Conservation (phyloP, 2,113 vertebrate species). For the Neolamprologus falcicula region DNA sequence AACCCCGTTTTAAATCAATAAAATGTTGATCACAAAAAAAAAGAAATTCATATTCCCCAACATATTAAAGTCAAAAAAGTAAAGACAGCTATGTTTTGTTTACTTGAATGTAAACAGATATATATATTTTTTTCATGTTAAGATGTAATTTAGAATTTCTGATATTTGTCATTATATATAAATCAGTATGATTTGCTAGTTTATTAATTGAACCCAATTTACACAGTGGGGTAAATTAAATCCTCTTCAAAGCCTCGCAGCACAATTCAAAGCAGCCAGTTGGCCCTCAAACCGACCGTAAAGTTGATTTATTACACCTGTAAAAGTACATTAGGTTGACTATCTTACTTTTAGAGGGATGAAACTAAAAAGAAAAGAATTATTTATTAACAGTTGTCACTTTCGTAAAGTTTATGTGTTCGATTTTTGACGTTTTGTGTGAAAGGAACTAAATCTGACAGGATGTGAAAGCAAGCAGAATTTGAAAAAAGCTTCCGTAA, state of each 20-base stretch:
- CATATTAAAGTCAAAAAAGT: background rate
- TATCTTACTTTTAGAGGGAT: background rate
- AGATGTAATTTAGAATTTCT: background rate
- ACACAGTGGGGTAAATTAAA: background rate
- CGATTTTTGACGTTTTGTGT: background rate
- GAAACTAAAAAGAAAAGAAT: background rate
- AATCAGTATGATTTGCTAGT: background rate
- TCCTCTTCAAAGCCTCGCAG: background rate
- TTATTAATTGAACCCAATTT: background rate
- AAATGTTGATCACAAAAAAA: no score
- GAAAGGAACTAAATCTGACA: background rate
- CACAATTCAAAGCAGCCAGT: background rate
- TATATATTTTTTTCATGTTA: accelerated
- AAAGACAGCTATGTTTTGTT: background rate
- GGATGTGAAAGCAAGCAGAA: background rate
- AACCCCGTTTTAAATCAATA: no score
- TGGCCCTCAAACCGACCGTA: accelerated
- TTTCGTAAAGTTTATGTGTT: background rate
- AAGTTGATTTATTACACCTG: background rate
- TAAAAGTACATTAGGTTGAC: background rate
- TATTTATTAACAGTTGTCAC: background rate
- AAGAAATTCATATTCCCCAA: background rate
- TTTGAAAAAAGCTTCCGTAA: background rate
- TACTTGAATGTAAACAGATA: background rate
- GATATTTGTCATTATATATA: background rate